phyloP scores from a whole-genome alignment of 2,797 vertebrate genomes.

The Phaenicophaeus curvirostris region DNA sequence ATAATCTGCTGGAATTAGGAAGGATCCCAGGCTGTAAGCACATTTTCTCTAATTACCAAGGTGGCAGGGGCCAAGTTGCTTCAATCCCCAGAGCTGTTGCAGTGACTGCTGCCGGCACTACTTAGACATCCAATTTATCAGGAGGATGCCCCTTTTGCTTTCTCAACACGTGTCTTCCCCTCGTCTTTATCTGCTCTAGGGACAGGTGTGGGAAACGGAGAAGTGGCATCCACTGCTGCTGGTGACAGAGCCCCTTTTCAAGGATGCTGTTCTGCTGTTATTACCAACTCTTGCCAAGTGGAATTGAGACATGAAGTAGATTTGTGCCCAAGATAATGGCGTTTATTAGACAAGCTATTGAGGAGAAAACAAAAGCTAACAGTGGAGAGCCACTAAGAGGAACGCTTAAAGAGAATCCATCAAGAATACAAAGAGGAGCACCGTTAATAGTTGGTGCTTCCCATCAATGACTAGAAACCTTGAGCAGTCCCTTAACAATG shows the following conservation, averaged over 20 bases:
- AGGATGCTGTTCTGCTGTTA: slow-evolving; percentile 40
- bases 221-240: background rate
- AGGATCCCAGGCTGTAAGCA: background rate
- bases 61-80: background rate
- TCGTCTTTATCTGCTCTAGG: slow-evolving; percentile 37
- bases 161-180: background rate
- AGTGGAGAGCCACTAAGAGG: slow-evolving; percentile 42
- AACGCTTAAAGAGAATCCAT: slow-evolving; percentile 35
- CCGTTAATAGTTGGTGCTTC: slow-evolving; percentile 56
- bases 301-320: slow-evolving; percentile 73
- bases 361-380: slow-evolving; percentile 72
- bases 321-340: slow-evolving; percentile 70
- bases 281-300: slow-evolving; percentile 35
- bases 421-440: slow-evolving; percentile 54
- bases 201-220: background rate
- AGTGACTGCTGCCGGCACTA: background rate
- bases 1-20: slow-evolving; percentile 10
- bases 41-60: slow-evolving; percentile 1
- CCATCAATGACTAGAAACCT: slow-evolving; percentile 27
- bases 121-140: slow-evolving; percentile 25
- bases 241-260: slow-evolving; percentile 60
- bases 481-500: background rate
- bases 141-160: background rate
- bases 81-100: background rate
- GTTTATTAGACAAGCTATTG: slow-evolving; percentile 74